Base-by-base conservation (phyloP, 2,888 invertebrate species). In the Oxytorus armatus region DNA sequence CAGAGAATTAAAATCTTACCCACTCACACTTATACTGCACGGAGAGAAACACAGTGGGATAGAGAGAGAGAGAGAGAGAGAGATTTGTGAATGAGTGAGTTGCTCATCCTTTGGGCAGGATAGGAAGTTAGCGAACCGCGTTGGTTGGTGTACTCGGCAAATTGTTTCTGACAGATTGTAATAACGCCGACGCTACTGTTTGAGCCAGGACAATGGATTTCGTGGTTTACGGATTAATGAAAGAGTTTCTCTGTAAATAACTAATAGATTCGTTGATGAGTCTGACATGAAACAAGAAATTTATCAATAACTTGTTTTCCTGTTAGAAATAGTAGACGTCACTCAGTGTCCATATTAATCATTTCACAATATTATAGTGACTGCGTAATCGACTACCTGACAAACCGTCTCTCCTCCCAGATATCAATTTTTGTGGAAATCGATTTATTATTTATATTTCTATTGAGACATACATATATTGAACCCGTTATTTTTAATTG, bases 101-200 rank as follows among this genome's bases (percentile, higher is more conserved):
- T 23, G 36, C n/a, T 14, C 11, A 23, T 51, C 82, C 68, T 77
- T 29, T 21, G 63, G 77, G 79, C 76, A 79, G 47, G 16, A 44
- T 63, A 33, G 16, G 21, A 16, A 39, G 16, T 44, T 61, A 49
- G n/a, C 47, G 53, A 25, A 18, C 53, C 55, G 18, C 4, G 10
- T 51, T 39, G 23, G 53, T 55, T 68, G 18, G n/a, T 25, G 10
- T 11, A n/a, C 53, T 55, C 55, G 47, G 36, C 53, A 73, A 68
- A 76, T 72, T 79, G 81, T 82, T 79, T 76, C 72, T 72, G 81
- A 82, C 79, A 79, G 81, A 76, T 82, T 65, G 47, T 68, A 79
- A 79, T 72, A 82, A 73, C 68, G 55, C 61, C 10, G 33, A 16
- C 29, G 61, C 42, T 65, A 23, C 68, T 82, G 79, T 72, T 42